Evolutionary conservation across 2,888 invertebrate genomes (phyloP).

Genomic region (Drosophila meridiana): DNA sequence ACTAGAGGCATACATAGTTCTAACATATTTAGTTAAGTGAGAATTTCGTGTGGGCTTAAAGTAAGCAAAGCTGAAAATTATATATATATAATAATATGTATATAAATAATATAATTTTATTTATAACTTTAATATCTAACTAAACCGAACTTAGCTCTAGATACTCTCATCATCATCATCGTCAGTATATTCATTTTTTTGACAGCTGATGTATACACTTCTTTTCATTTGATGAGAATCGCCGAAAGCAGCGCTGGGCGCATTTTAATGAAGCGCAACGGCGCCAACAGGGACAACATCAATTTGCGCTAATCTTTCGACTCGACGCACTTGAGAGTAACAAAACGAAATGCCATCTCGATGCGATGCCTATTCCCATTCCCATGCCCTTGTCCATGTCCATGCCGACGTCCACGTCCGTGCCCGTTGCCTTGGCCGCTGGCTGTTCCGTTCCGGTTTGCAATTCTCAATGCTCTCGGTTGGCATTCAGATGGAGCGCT

Average conservation of each 20-base stretch:
- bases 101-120: too few relatives aligned
- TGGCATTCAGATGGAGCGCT: conserved; percentile 46
- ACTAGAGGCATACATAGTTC: too few relatives aligned
- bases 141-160: neutral
- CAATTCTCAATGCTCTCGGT: conserved; percentile 26
- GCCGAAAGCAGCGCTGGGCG: conserved; percentile 18
- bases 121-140: neutral
- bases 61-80: neutral
- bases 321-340: conserved; percentile 37
- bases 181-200: neutral
- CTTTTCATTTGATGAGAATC: conserved; percentile 16
- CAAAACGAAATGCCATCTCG: conserved; percentile 27
- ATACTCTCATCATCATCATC: too few relatives aligned
- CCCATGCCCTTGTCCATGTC: conserved; percentile 8
- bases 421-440: conserved; percentile 1
- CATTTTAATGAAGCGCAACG: conserved; percentile 57
- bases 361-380: conserved; percentile 1
- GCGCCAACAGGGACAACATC: conserved; percentile 63
- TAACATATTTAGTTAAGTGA: too few relatives aligned
- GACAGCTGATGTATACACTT: neutral
- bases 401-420: neutral
- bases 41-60: neutral
- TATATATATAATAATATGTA: too few relatives aligned
- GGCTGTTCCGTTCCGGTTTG: conserved; percentile 23
- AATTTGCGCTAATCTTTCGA: conserved; percentile 57